phyloP scores from a whole-genome alignment of 1,140 invertebrate genomes.

The Meloidogyne floridensis region DNA sequence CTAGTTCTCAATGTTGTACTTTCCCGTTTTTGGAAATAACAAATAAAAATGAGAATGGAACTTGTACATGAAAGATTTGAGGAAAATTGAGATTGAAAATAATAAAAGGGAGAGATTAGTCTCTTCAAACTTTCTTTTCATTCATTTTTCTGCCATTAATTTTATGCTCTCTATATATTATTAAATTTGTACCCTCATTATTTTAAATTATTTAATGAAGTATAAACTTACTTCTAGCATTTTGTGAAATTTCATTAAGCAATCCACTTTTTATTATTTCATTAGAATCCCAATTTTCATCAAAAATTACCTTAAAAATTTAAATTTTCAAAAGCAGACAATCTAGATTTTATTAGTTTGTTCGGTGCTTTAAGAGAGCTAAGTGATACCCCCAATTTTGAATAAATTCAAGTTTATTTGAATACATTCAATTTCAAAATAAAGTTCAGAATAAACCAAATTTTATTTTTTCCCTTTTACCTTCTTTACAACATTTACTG shows the following conservation, averaged over 20 bases:
- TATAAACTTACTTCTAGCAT: slow-evolving; percentile 54
- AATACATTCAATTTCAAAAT: no score
- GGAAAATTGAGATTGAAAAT: neutral
- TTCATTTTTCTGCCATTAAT: neutral
- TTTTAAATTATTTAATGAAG: no score
- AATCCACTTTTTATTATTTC: slow-evolving; percentile 57
- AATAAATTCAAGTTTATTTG: no score
- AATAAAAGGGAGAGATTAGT: no score
- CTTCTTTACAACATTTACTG: slow-evolving; percentile 2
- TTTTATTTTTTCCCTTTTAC: neutral
- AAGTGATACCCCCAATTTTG: no score
- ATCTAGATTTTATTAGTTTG: no score
- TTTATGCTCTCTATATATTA: neutral
- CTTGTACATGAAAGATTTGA: slow-evolving; percentile 6
- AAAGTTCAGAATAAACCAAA: neutral
- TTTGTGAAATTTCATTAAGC: slow-evolving; percentile 50
- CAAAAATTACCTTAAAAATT: slow-evolving; percentile 56
- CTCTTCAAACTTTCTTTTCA: neutral
- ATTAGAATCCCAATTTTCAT: slow-evolving; percentile 56
- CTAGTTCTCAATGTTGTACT: slow-evolving; percentile 43
- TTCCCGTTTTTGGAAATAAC: slow-evolving; percentile 48
- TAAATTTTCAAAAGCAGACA: neutral
- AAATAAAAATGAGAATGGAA: slow-evolving; percentile 35
- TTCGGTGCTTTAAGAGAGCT: no score
- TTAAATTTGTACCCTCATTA: neutral